A percentile compares a stretch with the other conserved stretches of the same genome.
phyloP scores from a whole-genome alignment of 2,113 vertebrate species.

The Mormyrus lacerda region DNA sequence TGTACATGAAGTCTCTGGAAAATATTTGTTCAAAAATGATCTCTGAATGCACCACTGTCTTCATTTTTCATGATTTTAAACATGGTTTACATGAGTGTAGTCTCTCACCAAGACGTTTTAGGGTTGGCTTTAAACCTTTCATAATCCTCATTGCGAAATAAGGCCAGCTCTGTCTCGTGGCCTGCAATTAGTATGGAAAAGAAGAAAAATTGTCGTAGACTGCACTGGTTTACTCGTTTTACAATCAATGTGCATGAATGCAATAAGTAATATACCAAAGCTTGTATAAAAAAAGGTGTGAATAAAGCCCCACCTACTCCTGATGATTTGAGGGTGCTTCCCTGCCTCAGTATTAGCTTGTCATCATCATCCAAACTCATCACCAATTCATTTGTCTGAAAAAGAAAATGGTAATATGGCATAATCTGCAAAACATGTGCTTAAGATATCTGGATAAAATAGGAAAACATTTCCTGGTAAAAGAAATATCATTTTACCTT shows the following conservation, averaged over 20 bases:
- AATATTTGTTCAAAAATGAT: not conserved
- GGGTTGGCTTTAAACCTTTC: slow-evolving; percentile 76
- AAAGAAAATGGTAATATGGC: not conserved
- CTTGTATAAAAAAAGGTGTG: not conserved
- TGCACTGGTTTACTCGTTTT: not conserved
- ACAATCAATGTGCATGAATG: not conserved
- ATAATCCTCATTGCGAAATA: slow-evolving; percentile 83
- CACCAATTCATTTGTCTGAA: slow-evolving; percentile 84
- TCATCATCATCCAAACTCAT: slow-evolving; percentile 85
- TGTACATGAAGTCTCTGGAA: not conserved
- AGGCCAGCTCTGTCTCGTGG: slow-evolving; percentile 86
- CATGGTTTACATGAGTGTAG: not conserved
- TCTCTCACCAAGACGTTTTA: slow-evolving; percentile 44
- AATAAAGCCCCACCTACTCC: slow-evolving; percentile 68
- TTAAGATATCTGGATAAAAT: not conserved
- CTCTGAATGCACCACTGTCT: not conserved
- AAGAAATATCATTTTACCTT: slow-evolving; percentile 68
- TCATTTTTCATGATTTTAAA: not conserved
- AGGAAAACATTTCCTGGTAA: not conserved
- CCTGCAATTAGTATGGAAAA: slow-evolving; percentile 51
- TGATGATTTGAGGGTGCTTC: slow-evolving; percentile 63
- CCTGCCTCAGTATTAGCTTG: slow-evolving; percentile 66
- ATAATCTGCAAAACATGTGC: not conserved
- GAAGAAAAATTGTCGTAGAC: slow-evolving; percentile 27
- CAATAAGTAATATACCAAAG: not conserved